phyloP scores from a whole-genome alignment of 2,888 invertebrate species.

The Hydropsyche betteni region DNA sequence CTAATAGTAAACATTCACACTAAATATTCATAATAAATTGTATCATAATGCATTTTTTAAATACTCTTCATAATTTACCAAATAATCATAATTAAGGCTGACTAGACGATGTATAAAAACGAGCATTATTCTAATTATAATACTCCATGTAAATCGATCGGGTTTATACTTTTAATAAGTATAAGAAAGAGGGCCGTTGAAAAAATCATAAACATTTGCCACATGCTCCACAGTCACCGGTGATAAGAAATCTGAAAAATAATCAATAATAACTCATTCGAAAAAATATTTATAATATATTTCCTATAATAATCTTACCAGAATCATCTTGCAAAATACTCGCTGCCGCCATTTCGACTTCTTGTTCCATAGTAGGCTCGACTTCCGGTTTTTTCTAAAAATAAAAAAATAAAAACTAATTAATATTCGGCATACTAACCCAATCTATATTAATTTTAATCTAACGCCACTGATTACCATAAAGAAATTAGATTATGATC shows the following conservation, averaged over 20 bases:
- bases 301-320: not conserved
- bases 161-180: slow-evolving; percentile 30
- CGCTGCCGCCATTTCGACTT: slow-evolving; percentile 49
- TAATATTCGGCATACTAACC: not conserved
- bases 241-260: slow-evolving; percentile 68
- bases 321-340: slow-evolving; percentile 44
- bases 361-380: slow-evolving; percentile 43
- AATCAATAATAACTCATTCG: slow-evolving; percentile 40
- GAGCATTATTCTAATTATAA: not conserved
- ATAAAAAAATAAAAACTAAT: slow-evolving; percentile 8
- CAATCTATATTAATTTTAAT: no score
- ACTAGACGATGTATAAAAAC: slow-evolving; percentile 1
- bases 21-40: no score
- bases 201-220: slow-evolving; percentile 79
- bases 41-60: no score
- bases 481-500: slow-evolving; percentile 1
- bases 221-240: slow-evolving; percentile 81
- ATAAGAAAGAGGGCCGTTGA: slow-evolving; percentile 57
- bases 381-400: slow-evolving; percentile 15
- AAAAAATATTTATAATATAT: slow-evolving; percentile 22
- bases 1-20: no score
- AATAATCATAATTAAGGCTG: not conserved
- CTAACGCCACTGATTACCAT: not conserved
- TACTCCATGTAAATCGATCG: not conserved
- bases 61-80: no score